Evolutionary conservation across 2,888 invertebrate genomes (phyloP).

Genomic region (Cacoxenus indagator): DNA sequence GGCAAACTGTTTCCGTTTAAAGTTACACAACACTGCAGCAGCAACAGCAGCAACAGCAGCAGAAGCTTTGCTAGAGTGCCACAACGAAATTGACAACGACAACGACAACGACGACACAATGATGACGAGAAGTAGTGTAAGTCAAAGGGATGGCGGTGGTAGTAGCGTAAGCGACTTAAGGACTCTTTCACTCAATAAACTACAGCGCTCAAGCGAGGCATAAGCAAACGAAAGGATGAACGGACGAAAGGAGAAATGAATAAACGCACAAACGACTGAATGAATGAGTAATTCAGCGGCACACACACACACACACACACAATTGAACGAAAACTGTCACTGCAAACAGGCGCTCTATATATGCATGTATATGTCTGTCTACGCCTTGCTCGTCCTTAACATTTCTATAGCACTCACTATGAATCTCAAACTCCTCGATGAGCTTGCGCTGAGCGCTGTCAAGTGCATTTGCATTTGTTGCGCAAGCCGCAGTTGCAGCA

Average conservation of each 20-base stretch:
- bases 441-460: conserved; percentile 18
- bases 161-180: conserved; percentile 30
- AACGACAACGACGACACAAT: conserved; percentile 5
- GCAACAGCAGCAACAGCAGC: not conserved
- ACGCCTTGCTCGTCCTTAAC: not conserved
- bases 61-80: not conserved
- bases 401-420: too few species aligned
- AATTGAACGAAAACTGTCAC: too few species aligned
- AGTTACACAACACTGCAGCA: conserved; percentile 11
- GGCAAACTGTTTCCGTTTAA: conserved; percentile 38
- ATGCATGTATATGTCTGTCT: not conserved
- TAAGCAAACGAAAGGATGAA: not conserved
- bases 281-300: too few species aligned
- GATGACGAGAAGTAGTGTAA: not conserved
- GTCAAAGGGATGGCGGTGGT: not conserved
- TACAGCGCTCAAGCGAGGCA: conserved; percentile 25
- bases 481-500: conserved; percentile 40
- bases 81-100: conserved; percentile 9
- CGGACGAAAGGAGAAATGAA: not conserved
- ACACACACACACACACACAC: too few species aligned
- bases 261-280: too few species aligned
- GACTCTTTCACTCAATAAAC: conserved; percentile 49
- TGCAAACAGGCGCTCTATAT: not conserved
- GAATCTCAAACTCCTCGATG: not conserved
- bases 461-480: conserved; percentile 43